Evolutionary conservation across 2,797 vertebrate genomes (phyloP).

Genomic region (Sitta carolinensis): DNA sequence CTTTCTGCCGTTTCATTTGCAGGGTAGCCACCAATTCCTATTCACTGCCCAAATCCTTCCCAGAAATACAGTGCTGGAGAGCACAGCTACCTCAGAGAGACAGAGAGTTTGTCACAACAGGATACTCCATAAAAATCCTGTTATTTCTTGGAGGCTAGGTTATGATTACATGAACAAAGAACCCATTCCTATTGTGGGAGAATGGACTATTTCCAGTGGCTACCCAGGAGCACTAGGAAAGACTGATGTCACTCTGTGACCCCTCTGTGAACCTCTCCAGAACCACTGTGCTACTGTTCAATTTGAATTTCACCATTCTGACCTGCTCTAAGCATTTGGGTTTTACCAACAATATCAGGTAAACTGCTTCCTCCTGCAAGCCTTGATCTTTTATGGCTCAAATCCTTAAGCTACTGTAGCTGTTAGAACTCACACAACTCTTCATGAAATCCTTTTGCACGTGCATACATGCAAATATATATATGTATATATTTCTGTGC

Average conservation of each 20-base stretch:
- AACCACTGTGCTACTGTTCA: background rate
- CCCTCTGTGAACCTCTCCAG: background rate
- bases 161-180: background rate
- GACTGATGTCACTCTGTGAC: background rate
- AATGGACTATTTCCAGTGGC: background rate
- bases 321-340: background rate
- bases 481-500: background rate
- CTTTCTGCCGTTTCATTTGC: background rate
- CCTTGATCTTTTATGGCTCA: background rate
- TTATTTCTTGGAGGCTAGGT: background rate
- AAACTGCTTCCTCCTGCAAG: background rate
- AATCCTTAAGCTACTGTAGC: background rate
- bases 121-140: background rate
- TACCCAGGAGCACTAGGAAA: background rate
- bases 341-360: background rate
- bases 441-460: background rate
- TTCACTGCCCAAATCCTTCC: background rate
- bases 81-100: background rate
- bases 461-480: background rate
- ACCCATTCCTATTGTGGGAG: background rate
- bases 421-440: background rate
- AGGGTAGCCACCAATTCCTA: background rate
- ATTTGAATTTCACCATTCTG: background rate
- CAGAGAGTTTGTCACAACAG: background rate
- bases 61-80: background rate